Evolutionary conservation across 1,140 invertebrate genomes (phyloP), one percentile per base, ranked within the genome.

Genomic region (Temnothorax longispinosus): DNA sequence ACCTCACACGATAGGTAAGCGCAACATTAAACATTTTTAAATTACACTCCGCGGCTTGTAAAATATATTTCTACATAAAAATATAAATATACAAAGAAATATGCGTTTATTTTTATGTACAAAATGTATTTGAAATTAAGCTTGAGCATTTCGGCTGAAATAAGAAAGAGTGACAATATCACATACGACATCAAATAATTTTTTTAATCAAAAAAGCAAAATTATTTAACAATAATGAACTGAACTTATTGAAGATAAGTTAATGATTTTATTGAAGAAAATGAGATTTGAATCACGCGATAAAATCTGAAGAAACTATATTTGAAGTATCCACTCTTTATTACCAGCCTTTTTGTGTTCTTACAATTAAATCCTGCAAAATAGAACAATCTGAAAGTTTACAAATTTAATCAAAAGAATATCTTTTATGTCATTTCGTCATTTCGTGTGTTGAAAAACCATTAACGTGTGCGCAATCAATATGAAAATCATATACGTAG

Each of bases 81-180:
- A 75, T 56, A 56, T 50, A 56, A 38, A 3, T 75, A 75, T 11
- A 56, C 15, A 38, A 52, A n/a, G 27, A 27, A 44, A 44, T 8
- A 56, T 44, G 5, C 4, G 1, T 32, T 54, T 71, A 71, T 32
- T 69, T 67, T 32, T 54, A n/a, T 56, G n/a, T 74, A 54, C n/a
- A 54, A 54, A 54, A 38, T 41, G 6, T 75, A 76, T 65, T 78
- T 50, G 3, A 78, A 78, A 13, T 78, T 15, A 65, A 35, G 64
- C 32, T 56, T 38, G 35, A 38, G n/a, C 5, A 38, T 56, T 7
- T 10, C 10, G 11, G 10, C 10, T 74, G 5, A 56, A 21, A 15
- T 58, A 27, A 77, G 15, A 35, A 78, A 60, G 27, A 21, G 10
- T 27, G 38, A 21, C 13, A 18, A 32, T 76, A 58, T 38, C 13